Evolutionary conservation across 2,797 vertebrate genomes (phyloP), one percentile per base, ranked within the genome.

Genomic region (Smutsia temminckii): DNA sequence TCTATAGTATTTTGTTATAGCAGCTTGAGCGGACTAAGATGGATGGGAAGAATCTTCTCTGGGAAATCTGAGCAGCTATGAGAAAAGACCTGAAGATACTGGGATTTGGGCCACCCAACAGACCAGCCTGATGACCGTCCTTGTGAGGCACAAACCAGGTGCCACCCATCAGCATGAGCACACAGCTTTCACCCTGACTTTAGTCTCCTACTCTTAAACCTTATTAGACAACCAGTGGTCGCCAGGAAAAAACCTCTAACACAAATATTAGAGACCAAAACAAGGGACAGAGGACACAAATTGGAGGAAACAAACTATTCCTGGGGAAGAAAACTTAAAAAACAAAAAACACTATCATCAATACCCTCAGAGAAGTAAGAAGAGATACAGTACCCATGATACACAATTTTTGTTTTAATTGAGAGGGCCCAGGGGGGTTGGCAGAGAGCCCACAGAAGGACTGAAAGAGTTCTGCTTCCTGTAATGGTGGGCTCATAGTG

Each of bases 301-400:
- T 4, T 13, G 27, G 37, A 91, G 17, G 59, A 68, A 85, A 86
- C 0, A 46, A 42, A 86, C 72, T 79, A 53, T 51, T 79, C 37
- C 63, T 40, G 81, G 66, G 79, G 16, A 79, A 84, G n/a, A 81
- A 92, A 68, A 85, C 21, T 51, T 59, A 78, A 86, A 74, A 89
- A 64, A 40, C 23, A 78, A 74, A 79, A 79, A 20, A 49, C 8
- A 49, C 32, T 66, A 75, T 49, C 53, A 85, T 84, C 51, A 74
- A 49, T 77, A 64, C 37, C 34, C 14, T 85, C 83, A 81, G 46
- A 83, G 32, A 91, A 64, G 27, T 57, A 86, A 68, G 57, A 46
- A 68, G 85, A 81, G 63, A 86, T 49, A 85, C 2, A 77, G 40
- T 64, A 80, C 74, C 17, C 25, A 86, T n/a, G 23, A 85, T 74